A percentile compares a stretch with the other conserved stretches of the same genome.
Evolutionary conservation across 2,113 vertebrate species (phyloP).

Genomic region (Bettongia penicillata): DNA sequence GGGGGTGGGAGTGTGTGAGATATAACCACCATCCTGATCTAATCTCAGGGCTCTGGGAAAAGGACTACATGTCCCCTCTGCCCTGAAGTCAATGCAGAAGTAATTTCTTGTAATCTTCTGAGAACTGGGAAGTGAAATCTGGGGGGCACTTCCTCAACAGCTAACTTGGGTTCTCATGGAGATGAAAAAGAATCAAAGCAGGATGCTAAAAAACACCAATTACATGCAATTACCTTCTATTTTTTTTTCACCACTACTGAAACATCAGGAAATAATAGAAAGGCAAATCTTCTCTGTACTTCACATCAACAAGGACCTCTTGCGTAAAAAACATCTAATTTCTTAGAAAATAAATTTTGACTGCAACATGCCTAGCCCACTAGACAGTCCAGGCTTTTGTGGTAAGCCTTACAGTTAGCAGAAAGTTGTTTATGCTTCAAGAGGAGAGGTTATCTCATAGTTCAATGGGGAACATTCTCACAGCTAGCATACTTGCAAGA

Average conservation of each 20-base stretch:
- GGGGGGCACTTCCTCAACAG: not conserved
- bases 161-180: not conserved
- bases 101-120: fast-evolving
- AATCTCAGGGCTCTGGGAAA: not conserved
- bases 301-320: not conserved
- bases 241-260: not conserved
- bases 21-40: not conserved
- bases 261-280: not conserved
- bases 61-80: no score
- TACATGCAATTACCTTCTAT: not conserved
- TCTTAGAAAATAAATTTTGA: not conserved
- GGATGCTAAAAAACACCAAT: not conserved
- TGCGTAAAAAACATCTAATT: not conserved
- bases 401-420: not conserved
- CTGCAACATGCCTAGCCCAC: not conserved
- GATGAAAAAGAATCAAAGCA: not conserved
- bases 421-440: not conserved
- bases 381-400: not conserved
- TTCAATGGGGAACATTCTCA: not conserved
- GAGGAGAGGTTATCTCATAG: not conserved
- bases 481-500: not conserved
- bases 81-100: not conserved
- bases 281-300: not conserved
- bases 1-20: fast-evolving
- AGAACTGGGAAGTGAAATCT: fast-evolving